Evolutionary conservation across 2,113 vertebrate species (phyloP).

Genomic region (Charadrius vociferus): DNA sequence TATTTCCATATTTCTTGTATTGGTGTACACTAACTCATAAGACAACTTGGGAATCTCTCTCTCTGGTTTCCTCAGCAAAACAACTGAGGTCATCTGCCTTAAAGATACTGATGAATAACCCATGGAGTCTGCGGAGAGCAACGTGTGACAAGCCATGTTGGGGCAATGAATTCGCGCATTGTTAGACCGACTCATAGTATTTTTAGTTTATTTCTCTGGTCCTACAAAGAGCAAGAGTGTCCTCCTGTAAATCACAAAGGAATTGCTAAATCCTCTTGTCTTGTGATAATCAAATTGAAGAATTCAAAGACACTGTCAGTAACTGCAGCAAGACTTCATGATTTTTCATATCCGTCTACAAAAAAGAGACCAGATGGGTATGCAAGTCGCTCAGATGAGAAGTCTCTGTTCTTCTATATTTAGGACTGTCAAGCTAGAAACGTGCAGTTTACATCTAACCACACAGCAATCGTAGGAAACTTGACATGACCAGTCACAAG

Average conservation of each 20-base stretch:
- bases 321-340: not conserved
- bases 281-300: slow-evolving; percentile 50
- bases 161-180: slow-evolving; percentile 64
- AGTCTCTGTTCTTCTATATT: not conserved
- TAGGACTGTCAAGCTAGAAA: not conserved
- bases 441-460: not conserved
- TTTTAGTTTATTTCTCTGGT: slow-evolving; percentile 60
- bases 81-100: slow-evolving; percentile 55
- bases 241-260: slow-evolving; percentile 17
- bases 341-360: not conserved
- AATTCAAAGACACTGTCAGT: not conserved
- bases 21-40: not conserved
- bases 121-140: slow-evolving; percentile 33
- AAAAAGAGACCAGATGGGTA: not conserved
- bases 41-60: not conserved
- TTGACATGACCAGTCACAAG: not conserved
- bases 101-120: slow-evolving; percentile 44
- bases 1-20: not conserved
- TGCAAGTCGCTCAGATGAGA: not conserved
- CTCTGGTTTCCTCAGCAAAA: slow-evolving; percentile 38
- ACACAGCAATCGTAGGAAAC: not conserved
- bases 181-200: slow-evolving; percentile 18
- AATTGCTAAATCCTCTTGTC: slow-evolving; percentile 3
- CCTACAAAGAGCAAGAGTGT: slow-evolving; percentile 76
- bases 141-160: slow-evolving; percentile 53